Percentiles rank a stretch among this genome's conserved stretches.
These are phyloP conservation scores for Psilopogon haemacephalus DNA, from an alignment of 2,113 vertebrate species.

Conservation along the genomic window DNA sequence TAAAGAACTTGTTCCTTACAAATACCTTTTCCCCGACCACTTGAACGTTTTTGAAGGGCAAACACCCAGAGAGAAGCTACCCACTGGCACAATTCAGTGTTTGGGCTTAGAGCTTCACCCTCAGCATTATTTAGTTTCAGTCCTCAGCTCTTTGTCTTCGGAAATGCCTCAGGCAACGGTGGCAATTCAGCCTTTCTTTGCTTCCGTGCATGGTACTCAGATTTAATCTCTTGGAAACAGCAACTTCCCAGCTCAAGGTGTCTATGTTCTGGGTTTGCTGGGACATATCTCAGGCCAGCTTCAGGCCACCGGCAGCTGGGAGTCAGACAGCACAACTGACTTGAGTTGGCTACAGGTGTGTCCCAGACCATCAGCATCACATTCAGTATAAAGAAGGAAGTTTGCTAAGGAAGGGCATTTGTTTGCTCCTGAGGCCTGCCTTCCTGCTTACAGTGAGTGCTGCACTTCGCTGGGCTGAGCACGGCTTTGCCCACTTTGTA, in stretches of 20 bases:
- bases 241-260: neutral
- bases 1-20: neutral
- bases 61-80: neutral
- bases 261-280: neutral
- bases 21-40: neutral
- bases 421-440: too few relatives aligned
- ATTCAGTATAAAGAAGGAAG: too few relatives aligned
- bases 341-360: too few relatives aligned
- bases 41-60: neutral
- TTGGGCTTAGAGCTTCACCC: neutral
- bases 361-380: too few relatives aligned
- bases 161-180: neutral
- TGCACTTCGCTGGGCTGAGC: too few relatives aligned
- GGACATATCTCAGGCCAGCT: too few relatives aligned
- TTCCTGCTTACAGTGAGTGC: too few relatives aligned
- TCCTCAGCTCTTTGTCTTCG: neutral
- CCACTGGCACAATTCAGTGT: rapidly evolving
- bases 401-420: too few relatives aligned
- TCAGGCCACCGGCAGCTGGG: too few relatives aligned
- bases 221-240: neutral
- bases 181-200: neutral
- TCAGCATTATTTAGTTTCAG: neutral
- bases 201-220: neutral
- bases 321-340: too few relatives aligned
- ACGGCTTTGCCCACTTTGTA: too few relatives aligned